Conservation (phyloP, 1,140 invertebrate species). For the Cotesia typhae region DNA sequence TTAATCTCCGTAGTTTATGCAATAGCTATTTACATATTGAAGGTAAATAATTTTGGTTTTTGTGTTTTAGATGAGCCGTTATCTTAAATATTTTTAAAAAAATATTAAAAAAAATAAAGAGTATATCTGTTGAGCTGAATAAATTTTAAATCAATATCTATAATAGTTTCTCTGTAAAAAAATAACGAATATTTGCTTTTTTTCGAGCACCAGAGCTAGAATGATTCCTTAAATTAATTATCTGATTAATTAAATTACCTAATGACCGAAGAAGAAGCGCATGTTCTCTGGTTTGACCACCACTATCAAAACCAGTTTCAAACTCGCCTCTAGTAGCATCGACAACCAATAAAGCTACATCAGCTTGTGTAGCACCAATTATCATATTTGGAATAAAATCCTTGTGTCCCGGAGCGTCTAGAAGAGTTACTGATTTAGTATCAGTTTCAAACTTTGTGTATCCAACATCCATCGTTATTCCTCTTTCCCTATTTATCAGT, state of each 20-base stretch:
- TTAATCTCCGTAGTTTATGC: too few relatives aligned
- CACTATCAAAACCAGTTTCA: conserved; percentile 97
- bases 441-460: conserved; percentile 93
- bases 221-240: background rate
- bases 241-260: conserved; percentile 67
- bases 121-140: background rate
- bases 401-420: conserved; percentile 98
- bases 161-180: too few relatives aligned
- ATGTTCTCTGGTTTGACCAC: conserved; percentile 98
- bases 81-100: too few relatives aligned
- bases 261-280: conserved; percentile 91
- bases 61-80: too few relatives aligned
- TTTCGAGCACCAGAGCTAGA: too few relatives aligned
- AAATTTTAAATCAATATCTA: background rate
- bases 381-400: conserved; percentile 99
- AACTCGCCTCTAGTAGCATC: conserved; percentile 97
- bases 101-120: too few relatives aligned
- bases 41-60: too few relatives aligned
- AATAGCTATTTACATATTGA: too few relatives aligned
- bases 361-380: conserved; percentile 94
- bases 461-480: conserved; percentile 98
- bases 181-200: too few relatives aligned
- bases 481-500: conserved; percentile 69
- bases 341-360: conserved; percentile 95
- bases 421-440: conserved; percentile 82